Conservation (phyloP, 2,797 vertebrate species). For the Carapus acus region DNA sequence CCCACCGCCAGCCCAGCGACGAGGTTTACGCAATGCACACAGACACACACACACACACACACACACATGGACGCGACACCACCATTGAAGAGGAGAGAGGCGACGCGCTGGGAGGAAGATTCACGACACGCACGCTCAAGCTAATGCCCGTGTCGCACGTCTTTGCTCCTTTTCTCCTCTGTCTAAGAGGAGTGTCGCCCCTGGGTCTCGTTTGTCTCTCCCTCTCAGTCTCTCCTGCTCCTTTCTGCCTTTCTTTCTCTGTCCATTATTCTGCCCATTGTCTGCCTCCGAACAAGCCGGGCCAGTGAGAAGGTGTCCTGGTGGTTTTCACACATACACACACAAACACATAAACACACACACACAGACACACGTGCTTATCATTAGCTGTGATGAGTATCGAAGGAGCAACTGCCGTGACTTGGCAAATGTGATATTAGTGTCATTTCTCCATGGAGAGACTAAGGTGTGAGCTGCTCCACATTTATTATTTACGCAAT, state of each 20-base stretch:
- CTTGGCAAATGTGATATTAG: not conserved
- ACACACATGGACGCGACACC: not conserved
- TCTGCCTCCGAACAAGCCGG: constrained; percentile 45
- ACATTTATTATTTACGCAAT: no score
- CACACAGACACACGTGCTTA: constrained; percentile 13
- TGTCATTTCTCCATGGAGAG: not conserved
- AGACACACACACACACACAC: no score
- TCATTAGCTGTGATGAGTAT: not conserved
- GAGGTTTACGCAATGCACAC: constrained; percentile 12
- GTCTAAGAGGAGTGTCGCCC: constrained; percentile 36
- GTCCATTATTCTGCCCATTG: no score
- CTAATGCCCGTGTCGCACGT: constrained; percentile 13
- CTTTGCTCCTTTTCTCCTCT: constrained; percentile 28
- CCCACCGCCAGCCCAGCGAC: constrained; percentile 32
- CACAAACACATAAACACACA: constrained; percentile 8
- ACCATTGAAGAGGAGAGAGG: not conserved
- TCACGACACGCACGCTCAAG: not conserved
- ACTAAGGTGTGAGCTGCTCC: no score
- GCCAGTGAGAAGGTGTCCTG: constrained; percentile 48
- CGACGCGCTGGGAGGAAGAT: not conserved
- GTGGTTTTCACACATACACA: constrained; percentile 16
- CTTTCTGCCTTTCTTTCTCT: no score
- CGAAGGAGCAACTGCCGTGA: not conserved
- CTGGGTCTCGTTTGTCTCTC: not conserved
- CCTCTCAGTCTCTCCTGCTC: constrained; percentile 9